Evolutionary conservation across 2,113 vertebrate species (phyloP).

Genomic region (Tenebrosternarchus preto): DNA sequence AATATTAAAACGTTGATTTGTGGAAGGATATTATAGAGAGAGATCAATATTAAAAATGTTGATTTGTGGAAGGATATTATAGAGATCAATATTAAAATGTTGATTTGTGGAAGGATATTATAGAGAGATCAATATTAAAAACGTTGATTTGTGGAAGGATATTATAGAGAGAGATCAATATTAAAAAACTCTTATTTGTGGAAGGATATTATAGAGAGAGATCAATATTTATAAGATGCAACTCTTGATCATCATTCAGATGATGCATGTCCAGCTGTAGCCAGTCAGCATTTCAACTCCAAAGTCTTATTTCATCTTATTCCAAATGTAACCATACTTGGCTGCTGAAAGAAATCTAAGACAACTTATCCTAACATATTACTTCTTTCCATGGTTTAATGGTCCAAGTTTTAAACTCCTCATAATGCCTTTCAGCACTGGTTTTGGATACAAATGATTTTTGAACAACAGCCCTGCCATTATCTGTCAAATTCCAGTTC

Average conservation of each 20-base stretch:
- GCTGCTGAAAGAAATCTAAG: background rate
- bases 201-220: too few relatives aligned
- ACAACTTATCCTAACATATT: slow-evolving; percentile 2
- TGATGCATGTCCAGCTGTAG: background rate
- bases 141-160: background rate
- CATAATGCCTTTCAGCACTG: slow-evolving; percentile 1
- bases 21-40: too few relatives aligned
- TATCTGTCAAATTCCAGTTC: background rate
- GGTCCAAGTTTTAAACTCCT: background rate
- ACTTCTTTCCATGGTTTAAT: slow-evolving; percentile 22
- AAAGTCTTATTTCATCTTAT: background rate
- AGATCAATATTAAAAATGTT: too few relatives aligned
- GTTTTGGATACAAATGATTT: background rate
- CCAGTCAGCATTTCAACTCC: background rate
- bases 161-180: too few relatives aligned
- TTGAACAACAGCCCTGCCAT: background rate
- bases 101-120: too few relatives aligned
- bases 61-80: too few relatives aligned
- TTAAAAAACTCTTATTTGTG: background rate
- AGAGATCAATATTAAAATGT: background rate
- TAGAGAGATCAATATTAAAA: too few relatives aligned
- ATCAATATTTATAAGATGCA: too few relatives aligned
- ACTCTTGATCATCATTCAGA: too few relatives aligned
- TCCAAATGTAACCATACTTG: background rate
- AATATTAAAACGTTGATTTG: too few relatives aligned